Base-by-base conservation (phyloP, 2,797 vertebrate genomes). In the Sternotherus odoratus region DNA sequence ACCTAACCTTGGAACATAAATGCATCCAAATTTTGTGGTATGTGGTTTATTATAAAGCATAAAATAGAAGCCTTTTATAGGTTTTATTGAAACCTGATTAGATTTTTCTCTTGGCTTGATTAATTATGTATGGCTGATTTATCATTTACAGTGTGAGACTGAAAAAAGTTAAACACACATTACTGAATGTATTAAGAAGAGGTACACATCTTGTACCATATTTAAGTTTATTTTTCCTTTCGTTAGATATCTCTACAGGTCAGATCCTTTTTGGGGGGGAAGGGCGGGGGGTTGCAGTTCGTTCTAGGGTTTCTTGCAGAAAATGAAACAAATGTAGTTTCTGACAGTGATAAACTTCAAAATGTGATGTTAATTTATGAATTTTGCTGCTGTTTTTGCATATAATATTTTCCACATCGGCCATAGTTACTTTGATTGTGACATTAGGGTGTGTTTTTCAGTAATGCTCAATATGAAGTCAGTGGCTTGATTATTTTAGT, bases 241-340 rank as follows among this genome's bases (percentile, higher is more conserved):
- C 94, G 94, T 95, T 97, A 94, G 86, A 56, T 86, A 88, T 92
- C 89, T 86, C 77, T 79, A 88, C 77, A 94, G 89, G 91, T 92
- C 88, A 81, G 84, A 91, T n/a, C n/a, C n/a, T n/a, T n/a, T n/a
- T n/a, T n/a, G n/a, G n/a, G n/a, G n/a, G n/a, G n/a, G n/a, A n/a
- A n/a, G n/a, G n/a, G n/a, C n/a, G n/a, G n/a, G n/a, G n/a, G n/a
- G n/a, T n/a, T n/a, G n/a, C n/a, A n/a, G n/a, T 2, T 2, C 86
- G 88, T 91, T 93, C 79, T 72, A 83, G 93, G 91, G 93, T 94
- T 93, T 97, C 50, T 92, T 95, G 94, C 51, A 91, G 60, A 96
- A 91, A 85, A 77, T 19, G 43, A 75, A 75, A 39, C 26, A 23
- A 26, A 9, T 77, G 26, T 46, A 48, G 28, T 48, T 43, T 48